These are phyloP conservation scores for Rhyzopertha dominica DNA, from an alignment of 1,140 invertebrate species.

Conservation along the genomic window DNA sequence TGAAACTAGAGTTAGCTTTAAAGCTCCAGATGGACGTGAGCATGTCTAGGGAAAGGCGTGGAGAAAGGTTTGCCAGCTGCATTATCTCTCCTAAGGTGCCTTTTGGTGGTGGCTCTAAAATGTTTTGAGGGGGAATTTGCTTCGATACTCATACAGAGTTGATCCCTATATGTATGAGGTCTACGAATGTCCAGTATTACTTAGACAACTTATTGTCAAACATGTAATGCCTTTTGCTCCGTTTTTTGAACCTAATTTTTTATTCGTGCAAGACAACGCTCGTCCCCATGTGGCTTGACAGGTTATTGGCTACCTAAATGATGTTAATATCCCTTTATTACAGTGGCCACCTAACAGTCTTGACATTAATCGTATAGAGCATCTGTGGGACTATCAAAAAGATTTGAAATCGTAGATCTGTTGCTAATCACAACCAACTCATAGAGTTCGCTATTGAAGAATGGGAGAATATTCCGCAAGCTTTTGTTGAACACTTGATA, in stretches of 20 bases:
- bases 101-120: no score
- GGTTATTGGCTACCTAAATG: slow-evolving; percentile 11
- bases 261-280: slow-evolving; percentile 21
- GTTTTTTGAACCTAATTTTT: slow-evolving; percentile 14
- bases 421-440: slow-evolving; percentile 3
- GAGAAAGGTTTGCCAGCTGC: no score
- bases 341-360: slow-evolving; percentile 18
- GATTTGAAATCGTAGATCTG: no score
- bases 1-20: no score
- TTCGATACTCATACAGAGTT: slow-evolving; percentile 23
- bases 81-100: no score
- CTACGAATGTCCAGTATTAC: slow-evolving; percentile 15
- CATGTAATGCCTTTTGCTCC: slow-evolving; percentile 15
- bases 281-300: slow-evolving; percentile 15
- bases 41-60: no score
- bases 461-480: slow-evolving; percentile 6
- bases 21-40: no score
- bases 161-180: slow-evolving; percentile 14
- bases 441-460: background rate
- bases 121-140: slow-evolving; percentile 22
- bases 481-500: background rate
- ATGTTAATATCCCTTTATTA: slow-evolving; percentile 6
- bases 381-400: slow-evolving; percentile 12
- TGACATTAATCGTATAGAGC: slow-evolving; percentile 17
- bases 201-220: slow-evolving; percentile 15